Percentiles rank a stretch among this genome's conserved stretches.
Evolutionary conservation across 2,888 invertebrate genomes (phyloP).

Genomic region (Sylvicola cinctus): DNA sequence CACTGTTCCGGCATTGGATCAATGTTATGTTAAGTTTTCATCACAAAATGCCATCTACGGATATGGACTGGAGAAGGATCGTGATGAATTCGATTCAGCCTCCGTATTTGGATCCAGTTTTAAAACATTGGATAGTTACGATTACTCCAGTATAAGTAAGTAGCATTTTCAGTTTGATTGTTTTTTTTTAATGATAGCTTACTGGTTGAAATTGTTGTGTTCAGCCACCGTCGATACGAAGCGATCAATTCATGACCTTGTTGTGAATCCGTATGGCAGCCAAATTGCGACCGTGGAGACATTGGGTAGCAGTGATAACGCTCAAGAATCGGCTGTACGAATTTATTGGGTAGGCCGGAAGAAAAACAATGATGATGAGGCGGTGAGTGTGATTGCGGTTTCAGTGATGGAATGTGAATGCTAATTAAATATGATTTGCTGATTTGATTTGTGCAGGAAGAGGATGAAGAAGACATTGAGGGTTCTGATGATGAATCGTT

Average conservation of each 20-base stretch:
- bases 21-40: constrained; percentile 74
- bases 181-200: constrained; percentile 2
- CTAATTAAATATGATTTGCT: constrained; percentile 1
- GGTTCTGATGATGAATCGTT: constrained; percentile 35
- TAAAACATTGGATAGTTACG: constrained; percentile 81
- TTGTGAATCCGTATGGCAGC: constrained; percentile 63
- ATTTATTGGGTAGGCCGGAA: constrained; percentile 82
- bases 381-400: constrained; percentile 31
- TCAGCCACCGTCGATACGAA: constrained; percentile 85
- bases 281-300: constrained; percentile 85
- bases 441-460: constrained; percentile 27
- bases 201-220: constrained; percentile 10
- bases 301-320: constrained; percentile 58
- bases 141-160: constrained; percentile 80
- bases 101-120: constrained; percentile 75
- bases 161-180: constrained; percentile 4
- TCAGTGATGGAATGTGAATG: constrained; percentile 3
- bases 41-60: constrained; percentile 76
- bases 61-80: constrained; percentile 52
- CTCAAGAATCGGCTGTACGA: constrained; percentile 76
- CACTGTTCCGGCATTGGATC: constrained; percentile 85
- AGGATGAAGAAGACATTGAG: constrained; percentile 39
- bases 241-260: constrained; percentile 68
- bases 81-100: constrained; percentile 40
- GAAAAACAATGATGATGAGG: constrained; percentile 75